Percentiles rank a stretch among this genome's conserved stretches.
These are phyloP conservation scores for Acropora yongei DNA, from an alignment of 64 coral and sea anemone genomes.

Conservation along the genomic window DNA sequence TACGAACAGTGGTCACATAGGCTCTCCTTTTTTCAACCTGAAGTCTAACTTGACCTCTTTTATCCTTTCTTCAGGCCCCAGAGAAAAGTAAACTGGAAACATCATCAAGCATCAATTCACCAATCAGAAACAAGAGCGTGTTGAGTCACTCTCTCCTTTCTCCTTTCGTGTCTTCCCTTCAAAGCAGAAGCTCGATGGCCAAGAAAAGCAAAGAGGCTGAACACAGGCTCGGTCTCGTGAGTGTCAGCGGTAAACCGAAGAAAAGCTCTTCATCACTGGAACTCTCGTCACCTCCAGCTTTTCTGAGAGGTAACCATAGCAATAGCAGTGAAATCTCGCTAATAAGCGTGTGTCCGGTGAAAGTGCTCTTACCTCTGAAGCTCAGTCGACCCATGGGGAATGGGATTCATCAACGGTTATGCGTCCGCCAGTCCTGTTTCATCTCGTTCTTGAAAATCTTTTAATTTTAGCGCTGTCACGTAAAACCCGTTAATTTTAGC, in stretches of 20 bases:
- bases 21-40: background rate
- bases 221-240: background rate
- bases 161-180: conserved; percentile 51
- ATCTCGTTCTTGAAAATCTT: background rate
- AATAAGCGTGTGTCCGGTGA: too few species aligned
- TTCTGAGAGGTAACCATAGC: conserved; percentile 5
- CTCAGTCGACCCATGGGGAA: too few species aligned
- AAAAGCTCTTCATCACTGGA: conserved; percentile 88
- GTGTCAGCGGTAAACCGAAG: conserved; percentile 24
- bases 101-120: conserved; percentile 73
- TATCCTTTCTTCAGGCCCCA: background rate
- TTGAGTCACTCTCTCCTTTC: conserved; percentile 61
- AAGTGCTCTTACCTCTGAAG: too few species aligned
- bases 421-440: background rate
- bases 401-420: too few species aligned
- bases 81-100: conserved; percentile 61
- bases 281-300: conserved; percentile 62
- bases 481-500: background rate
- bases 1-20: too few species aligned
- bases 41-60: background rate
- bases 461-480: background rate
- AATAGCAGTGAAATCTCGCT: background rate
- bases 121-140: background rate
- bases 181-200: conserved; percentile 28
- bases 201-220: conserved; percentile 34